Conservation (phyloP, 2,797 vertebrate genomes). For the Gadopsis marmoratus region DNA sequence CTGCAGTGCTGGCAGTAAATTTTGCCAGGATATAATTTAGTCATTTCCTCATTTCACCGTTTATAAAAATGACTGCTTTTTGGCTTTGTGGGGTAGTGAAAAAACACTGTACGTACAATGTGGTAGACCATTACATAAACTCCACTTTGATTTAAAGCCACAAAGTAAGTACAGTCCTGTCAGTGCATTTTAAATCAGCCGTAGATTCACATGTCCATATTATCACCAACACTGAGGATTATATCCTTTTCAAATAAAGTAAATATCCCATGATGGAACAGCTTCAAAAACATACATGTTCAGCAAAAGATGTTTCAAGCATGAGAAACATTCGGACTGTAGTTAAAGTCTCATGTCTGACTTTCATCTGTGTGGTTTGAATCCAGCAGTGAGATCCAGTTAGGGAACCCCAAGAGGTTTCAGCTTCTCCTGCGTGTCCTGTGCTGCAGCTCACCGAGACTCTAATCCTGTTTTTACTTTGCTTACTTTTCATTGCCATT, state of each 20-base stretch:
- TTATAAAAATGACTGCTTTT: not conserved
- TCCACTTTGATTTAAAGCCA: constrained; percentile 10
- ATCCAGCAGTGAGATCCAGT: constrained; percentile 31
- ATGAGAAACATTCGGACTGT: not conserved
- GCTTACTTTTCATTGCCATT: not conserved
- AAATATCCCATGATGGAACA: constrained; percentile 11
- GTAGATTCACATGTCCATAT: not conserved
- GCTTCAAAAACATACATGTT: not conserved
- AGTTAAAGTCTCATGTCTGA: constrained; percentile 20
- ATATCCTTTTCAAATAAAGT: not conserved
- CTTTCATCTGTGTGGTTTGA: constrained; percentile 17
- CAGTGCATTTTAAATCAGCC: not conserved
- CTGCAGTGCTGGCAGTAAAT: not conserved
- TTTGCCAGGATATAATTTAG: not conserved
- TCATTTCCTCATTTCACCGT: not conserved
- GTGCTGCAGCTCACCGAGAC: not conserved
- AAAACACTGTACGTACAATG: not conserved
- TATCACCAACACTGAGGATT: constrained; percentile 6
- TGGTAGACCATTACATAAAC: not conserved
- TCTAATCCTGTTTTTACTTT: not conserved
- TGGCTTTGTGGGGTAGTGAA: not conserved
- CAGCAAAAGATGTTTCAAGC: not conserved
- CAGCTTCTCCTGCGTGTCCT: not conserved
- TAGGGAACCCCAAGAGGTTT: not conserved
- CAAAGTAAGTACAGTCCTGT: not conserved